Evolutionary conservation across 2,113 vertebrate species (phyloP).

Genomic region (Triplophysa siluroides): DNA sequence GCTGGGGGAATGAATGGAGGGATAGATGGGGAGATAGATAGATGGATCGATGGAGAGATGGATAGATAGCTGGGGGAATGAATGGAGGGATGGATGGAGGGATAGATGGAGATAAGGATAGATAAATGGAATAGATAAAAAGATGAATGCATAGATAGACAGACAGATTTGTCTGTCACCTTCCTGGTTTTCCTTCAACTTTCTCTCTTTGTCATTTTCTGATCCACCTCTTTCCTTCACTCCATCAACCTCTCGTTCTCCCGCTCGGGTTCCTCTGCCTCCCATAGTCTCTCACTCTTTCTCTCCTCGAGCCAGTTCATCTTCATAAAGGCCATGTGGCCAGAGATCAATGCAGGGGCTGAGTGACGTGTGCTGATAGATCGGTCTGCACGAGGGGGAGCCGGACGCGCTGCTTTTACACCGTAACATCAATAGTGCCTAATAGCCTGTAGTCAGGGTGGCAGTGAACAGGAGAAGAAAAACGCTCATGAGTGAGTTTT

Average conservation of each 20-base stretch:
- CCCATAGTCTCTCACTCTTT: not conserved
- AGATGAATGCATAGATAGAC: not conserved
- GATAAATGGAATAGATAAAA: no score
- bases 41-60: no score
- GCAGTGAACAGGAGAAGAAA: not conserved
- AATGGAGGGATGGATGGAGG: no score
- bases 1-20: no score
- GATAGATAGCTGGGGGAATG: no score
- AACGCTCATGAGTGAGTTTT: not conserved
- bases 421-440: slow-evolving; percentile 11
- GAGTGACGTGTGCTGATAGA: slow-evolving; percentile 30
- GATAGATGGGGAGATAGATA: no score
- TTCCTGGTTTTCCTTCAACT: slow-evolving; percentile 15
- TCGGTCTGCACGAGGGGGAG: not conserved
- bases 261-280: slow-evolving; percentile 8
- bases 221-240: slow-evolving; percentile 12
- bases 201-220: slow-evolving; percentile 26
- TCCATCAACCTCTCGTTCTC: slow-evolving; percentile 16
- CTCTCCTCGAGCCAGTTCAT: slow-evolving; percentile 1
- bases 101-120: no score
- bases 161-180: not conserved
- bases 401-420: not conserved
- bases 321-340: slow-evolving; percentile 19
- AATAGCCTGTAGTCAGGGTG: slow-evolving; percentile 16
- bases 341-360: slow-evolving; percentile 16